Conservation (phyloP, 2,113 vertebrate species). For the Gila orcuttii region DNA sequence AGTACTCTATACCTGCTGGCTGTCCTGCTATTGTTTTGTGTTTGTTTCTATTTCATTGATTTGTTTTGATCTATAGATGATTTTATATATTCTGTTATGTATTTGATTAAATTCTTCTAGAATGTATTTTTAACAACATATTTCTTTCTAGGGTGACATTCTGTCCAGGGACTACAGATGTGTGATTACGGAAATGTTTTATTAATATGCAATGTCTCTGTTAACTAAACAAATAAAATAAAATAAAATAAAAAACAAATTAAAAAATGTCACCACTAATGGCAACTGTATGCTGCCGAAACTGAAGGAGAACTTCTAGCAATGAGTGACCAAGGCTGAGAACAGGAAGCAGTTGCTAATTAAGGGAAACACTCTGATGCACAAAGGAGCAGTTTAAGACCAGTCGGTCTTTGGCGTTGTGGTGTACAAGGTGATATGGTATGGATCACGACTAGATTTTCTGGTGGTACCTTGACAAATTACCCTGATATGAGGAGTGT, state of each 20-base stretch:
- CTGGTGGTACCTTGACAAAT: not conserved
- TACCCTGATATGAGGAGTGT: too few species aligned
- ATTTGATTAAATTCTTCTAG: not conserved
- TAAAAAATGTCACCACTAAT: not conserved
- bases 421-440: not conserved
- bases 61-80: not conserved
- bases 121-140: not conserved
- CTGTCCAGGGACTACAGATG: not conserved
- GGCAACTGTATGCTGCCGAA: not conserved
- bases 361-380: not conserved
- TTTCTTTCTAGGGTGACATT: not conserved
- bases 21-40: not conserved
- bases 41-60: not conserved
- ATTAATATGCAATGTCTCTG: not conserved
- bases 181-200: not conserved
- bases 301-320: not conserved
- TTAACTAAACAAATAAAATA: not conserved
- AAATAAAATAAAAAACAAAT: not conserved
- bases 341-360: not conserved
- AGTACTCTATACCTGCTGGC: not conserved
- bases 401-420: not conserved
- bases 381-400: conserved; percentile 5
- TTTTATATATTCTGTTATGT: not conserved
- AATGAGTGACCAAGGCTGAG: not conserved
- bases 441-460: not conserved